Percentiles rank a stretch among this genome's conserved stretches.
Conservation (phyloP, 2,888 invertebrate species). For the Tinea pellionella region DNA sequence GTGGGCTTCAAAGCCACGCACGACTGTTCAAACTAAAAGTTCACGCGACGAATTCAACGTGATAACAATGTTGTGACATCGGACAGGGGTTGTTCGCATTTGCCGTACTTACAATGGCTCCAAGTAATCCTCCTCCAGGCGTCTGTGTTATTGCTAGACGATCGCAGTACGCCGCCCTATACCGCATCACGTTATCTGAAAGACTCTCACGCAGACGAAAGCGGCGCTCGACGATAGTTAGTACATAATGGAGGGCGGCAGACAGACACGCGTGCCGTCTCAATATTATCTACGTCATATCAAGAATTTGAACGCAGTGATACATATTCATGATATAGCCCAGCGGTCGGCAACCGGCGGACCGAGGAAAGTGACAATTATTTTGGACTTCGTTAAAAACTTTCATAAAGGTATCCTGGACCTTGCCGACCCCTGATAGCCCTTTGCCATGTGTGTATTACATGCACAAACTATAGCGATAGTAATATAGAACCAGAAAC, state of each 20-base stretch:
- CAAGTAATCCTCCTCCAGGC: background rate
- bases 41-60: background rate
- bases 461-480: too few relatives aligned
- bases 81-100: background rate
- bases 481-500: too few relatives aligned
- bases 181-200: slow-evolving; percentile 1
- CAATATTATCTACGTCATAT: too few relatives aligned
- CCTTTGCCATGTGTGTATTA: too few relatives aligned
- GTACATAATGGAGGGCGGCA: background rate
- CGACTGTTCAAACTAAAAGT: background rate
- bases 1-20: background rate
- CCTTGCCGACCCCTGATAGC: too few relatives aligned
- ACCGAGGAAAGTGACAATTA: background rate
- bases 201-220: slow-evolving; percentile 1
- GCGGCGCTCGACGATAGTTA: slow-evolving; percentile 6
- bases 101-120: background rate
- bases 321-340: too few relatives aligned
- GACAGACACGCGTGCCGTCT: too few relatives aligned
- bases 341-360: too few relatives aligned
- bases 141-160: background rate
- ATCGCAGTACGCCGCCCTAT: background rate
- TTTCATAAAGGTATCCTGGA: too few relatives aligned
- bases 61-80: background rate
- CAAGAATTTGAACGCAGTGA: too few relatives aligned
- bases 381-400: too few relatives aligned